Conservation (phyloP, 2,888 invertebrate species). For the Embidobia sp. region DNA sequence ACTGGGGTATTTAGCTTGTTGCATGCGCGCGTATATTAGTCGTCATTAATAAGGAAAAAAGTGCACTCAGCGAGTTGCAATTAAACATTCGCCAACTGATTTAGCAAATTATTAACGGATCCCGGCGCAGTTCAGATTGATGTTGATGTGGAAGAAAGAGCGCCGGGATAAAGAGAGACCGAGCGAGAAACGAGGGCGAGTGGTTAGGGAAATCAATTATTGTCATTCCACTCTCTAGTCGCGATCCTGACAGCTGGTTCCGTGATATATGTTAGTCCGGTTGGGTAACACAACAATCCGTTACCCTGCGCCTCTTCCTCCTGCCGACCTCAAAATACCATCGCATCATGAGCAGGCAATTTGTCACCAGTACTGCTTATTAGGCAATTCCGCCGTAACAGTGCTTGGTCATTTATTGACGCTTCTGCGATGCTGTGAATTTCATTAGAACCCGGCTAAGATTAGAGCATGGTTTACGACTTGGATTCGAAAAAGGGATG, state of each 20-base stretch:
- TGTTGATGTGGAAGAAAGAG: slow-evolving; percentile 33
- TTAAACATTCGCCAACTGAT: slow-evolving; percentile 38
- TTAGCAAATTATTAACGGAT: slow-evolving; percentile 51
- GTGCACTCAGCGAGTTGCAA: slow-evolving; percentile 18
- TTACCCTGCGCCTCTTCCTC: slow-evolving; percentile 70
- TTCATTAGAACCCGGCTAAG: slow-evolving; percentile 69
- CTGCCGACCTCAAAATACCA: slow-evolving; percentile 76
- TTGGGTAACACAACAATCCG: slow-evolving; percentile 77
- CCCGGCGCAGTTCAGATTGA: slow-evolving; percentile 41
- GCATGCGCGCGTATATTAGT: slow-evolving; percentile 17
- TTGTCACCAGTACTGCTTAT: slow-evolving; percentile 80
- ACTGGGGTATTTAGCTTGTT: slow-evolving; percentile 6
- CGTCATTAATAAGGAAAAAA: slow-evolving; percentile 47
- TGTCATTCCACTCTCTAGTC: slow-evolving; percentile 77
- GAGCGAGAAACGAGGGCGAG: slow-evolving; percentile 55
- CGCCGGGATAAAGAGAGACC: slow-evolving; percentile 48
- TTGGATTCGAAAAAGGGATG: slow-evolving; percentile 46
- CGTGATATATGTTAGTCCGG: slow-evolving; percentile 75
- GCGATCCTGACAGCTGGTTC: slow-evolving; percentile 77
- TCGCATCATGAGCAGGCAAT: slow-evolving; percentile 78
- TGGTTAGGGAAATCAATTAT: slow-evolving; percentile 78
- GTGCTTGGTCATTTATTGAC: slow-evolving; percentile 78
- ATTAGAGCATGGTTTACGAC: slow-evolving; percentile 68
- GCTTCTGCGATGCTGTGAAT: slow-evolving; percentile 77
- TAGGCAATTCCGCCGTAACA: slow-evolving; percentile 78